A percentile compares a stretch with the other conserved stretches of the same genome.
These are phyloP conservation scores for Gadus macrocephalus DNA, from an alignment of 2,113 vertebrate genomes.

Conservation along the genomic window DNA sequence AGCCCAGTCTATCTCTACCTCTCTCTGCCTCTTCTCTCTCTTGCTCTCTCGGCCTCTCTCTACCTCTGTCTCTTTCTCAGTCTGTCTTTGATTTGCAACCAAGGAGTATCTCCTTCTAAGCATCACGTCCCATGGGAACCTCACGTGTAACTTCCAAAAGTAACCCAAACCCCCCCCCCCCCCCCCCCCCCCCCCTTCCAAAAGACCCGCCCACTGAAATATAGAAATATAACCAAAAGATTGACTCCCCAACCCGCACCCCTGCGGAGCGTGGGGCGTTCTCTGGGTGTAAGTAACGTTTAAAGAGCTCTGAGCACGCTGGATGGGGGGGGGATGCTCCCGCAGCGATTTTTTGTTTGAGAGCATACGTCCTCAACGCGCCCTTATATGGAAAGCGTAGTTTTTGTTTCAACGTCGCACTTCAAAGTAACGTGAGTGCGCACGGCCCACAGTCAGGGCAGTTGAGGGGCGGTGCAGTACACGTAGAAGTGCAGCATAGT, in stretches of 20 bases:
- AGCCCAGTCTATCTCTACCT: slow-evolving; percentile 53
- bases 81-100: slow-evolving; percentile 85
- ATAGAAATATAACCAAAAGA: slow-evolving; percentile 13
- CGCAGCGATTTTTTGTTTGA: neutral
- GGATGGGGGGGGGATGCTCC: slow-evolving; percentile 41
- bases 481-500: neutral
- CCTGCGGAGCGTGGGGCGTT: no score
- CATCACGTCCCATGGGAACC: slow-evolving; percentile 90
- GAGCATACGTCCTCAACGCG: no score
- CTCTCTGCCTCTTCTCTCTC: neutral
- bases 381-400: no score
- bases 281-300: slow-evolving; percentile 26
- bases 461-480: no score
- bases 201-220: slow-evolving; percentile 28
- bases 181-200: neutral
- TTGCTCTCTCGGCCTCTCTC: neutral
- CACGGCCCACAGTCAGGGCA: slow-evolving; percentile 13
- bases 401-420: no score
- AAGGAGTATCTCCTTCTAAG: slow-evolving; percentile 74
- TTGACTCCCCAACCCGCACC: neutral
- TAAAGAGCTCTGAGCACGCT: slow-evolving; percentile 38
- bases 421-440: neutral
- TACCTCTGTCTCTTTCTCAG: slow-evolving; percentile 20
- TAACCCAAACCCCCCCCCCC: no score
- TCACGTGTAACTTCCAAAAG: slow-evolving; percentile 73